These are phyloP conservation scores for Malthinus seriepunctatus DNA, from an alignment of 2,888 invertebrate species.

Conservation along the genomic window DNA sequence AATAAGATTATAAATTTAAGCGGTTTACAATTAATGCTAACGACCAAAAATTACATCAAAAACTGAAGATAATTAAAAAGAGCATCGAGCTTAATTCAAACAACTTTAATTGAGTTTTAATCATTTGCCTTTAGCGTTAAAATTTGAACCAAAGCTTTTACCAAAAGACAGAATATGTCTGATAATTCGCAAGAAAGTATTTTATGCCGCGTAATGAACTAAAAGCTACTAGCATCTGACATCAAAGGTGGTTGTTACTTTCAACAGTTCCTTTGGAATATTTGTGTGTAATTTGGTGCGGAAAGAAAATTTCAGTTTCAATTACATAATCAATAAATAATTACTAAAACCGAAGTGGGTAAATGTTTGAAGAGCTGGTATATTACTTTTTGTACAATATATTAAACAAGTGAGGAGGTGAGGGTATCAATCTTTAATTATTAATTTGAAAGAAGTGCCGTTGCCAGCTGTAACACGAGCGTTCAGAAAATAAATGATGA, in stretches of 20 bases:
- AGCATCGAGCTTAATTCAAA: conserved; percentile 11
- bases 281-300: conserved; percentile 17
- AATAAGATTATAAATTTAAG: too few relatives aligned
- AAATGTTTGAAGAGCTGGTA: too few relatives aligned
- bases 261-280: conserved; percentile 13
- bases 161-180: conserved; percentile 17
- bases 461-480: conserved; percentile 16
- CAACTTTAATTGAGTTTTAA: conserved; percentile 22
- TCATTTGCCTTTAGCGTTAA: conserved; percentile 20
- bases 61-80: conserved; percentile 19
- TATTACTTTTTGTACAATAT: too few relatives aligned
- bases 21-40: background rate
- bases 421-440: conserved; percentile 6
- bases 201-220: conserved; percentile 20
- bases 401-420: background rate
- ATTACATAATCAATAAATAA: too few relatives aligned
- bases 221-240: conserved; percentile 20
- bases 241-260: conserved; percentile 17
- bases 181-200: conserved; percentile 22
- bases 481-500: conserved; percentile 27
- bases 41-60: conserved; percentile 16
- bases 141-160: conserved; percentile 21
- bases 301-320: background rate
- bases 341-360: too few relatives aligned
- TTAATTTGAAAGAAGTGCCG: conserved; percentile 17